A percentile compares a stretch with the other conserved stretches of the same genome.
phyloP scores from a whole-genome alignment of 2,888 invertebrate genomes.

The Cryptocheilus praepositus region DNA sequence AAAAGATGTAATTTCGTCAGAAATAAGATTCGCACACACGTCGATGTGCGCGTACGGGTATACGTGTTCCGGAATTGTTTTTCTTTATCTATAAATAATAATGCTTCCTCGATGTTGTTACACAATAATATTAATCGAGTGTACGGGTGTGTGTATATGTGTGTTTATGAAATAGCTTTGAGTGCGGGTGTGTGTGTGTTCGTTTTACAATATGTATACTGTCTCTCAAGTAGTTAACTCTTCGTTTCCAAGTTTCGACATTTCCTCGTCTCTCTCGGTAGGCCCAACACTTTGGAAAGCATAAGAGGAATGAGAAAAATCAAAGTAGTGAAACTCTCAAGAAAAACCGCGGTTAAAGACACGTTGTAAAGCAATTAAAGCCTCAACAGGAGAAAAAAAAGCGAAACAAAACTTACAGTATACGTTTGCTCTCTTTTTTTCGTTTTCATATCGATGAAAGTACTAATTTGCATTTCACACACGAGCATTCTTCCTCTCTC shows the following conservation, averaged over 20 bases:
- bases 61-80: conserved; percentile 6
- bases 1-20: conserved; percentile 20
- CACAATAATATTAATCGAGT: conserved; percentile 19
- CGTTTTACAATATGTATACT: conserved; percentile 30
- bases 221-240: conserved; percentile 26
- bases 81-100: conserved; percentile 3
- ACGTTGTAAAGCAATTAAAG: conserved; percentile 64
- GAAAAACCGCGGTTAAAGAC: conserved; percentile 47
- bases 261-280: conserved; percentile 21
- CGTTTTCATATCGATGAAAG: conserved; percentile 13
- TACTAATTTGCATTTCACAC: conserved; percentile 60
- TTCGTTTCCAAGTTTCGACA: conserved; percentile 10
- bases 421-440: conserved; percentile 31
- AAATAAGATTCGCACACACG: conserved; percentile 30
- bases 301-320: conserved; percentile 39
- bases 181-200: conserved; percentile 27
- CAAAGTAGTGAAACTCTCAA: conserved; percentile 42
- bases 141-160: not conserved
- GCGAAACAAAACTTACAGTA: conserved; percentile 65
- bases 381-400: conserved; percentile 48
- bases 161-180: conserved; percentile 18
- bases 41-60: conserved; percentile 20
- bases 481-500: conserved; percentile 49
- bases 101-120: not conserved
- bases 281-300: conserved; percentile 27